phyloP scores from a whole-genome alignment of 2,888 invertebrate species.

The Tipula confusa region DNA sequence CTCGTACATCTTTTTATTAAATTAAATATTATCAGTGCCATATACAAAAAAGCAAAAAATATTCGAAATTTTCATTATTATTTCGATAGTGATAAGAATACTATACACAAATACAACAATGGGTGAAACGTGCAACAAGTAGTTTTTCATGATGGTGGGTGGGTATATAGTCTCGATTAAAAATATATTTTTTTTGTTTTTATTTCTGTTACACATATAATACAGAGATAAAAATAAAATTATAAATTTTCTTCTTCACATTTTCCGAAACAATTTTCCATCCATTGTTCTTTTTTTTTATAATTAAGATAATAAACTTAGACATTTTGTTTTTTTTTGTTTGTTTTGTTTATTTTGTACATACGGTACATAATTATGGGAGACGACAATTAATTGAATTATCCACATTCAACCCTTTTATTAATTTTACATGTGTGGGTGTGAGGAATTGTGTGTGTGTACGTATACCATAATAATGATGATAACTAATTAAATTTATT shows the following conservation, averaged over 20 bases:
- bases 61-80: not conserved
- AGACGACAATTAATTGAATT: not conserved
- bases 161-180: not conserved
- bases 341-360: no score
- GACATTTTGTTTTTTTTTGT: not conserved
- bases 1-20: not conserved
- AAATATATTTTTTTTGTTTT: not conserved
- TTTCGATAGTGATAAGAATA: not conserved
- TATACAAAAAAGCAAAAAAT: not conserved
- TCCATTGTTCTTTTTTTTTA: not conserved
- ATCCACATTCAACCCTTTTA: not conserved
- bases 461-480: not conserved
- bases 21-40: not conserved
- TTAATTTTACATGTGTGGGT: not conserved
- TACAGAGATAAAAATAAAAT: constrained; percentile 12
- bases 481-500: not conserved
- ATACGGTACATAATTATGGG: not conserved
- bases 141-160: not conserved
- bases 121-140: not conserved
- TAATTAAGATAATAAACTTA: not conserved
- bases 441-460: not conserved
- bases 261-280: not conserved
- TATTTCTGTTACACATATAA: not conserved
- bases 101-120: not conserved
- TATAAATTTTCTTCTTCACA: not conserved